Base-by-base conservation (phyloP, 2,888 invertebrate species). In the Ormyrus pomaceus region DNA sequence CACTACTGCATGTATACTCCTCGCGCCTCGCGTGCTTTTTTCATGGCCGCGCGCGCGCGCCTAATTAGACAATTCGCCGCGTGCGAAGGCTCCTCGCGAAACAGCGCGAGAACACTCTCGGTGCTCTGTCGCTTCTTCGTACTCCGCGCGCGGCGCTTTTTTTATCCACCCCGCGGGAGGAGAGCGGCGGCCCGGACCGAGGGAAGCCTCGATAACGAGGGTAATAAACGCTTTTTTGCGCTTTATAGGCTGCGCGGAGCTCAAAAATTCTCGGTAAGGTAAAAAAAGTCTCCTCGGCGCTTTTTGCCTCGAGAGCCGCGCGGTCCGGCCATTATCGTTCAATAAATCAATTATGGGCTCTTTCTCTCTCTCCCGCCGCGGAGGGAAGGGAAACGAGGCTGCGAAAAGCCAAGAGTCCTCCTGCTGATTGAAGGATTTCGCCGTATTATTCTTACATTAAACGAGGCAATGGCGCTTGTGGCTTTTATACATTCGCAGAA, bases 221-320 rank as follows among this genome's bases (percentile, higher is more conserved):
- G 74, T 71, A 77, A 80, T 79, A 82, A 82, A 82, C 62, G 72
- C 71, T 75, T 64, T 66, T 73, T 73, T 79, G 56, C 13, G 51
- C 53, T 65, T 58, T 64, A 56, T 53, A 58, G 6, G 48, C 48
- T 19, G 48, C 34, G 62, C 34, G 34, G 34, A 34, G 34, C 53
- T 75, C 64, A 74, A 77, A 82, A 77, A 56, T 82, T 82, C 82
- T 79, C 59, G 68, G 82, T 34, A 82, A 82, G 66, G 74, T 77
- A 77, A 82, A 79, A 76, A 76, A 74, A 77, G 74, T 62, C 34
- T 34, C 66, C 56, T 58, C 53, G 56, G 11, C 53, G 61, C 59
- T 79, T 79, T 77, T 82, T 76, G 73, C 74, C 74, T 79, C 61
- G 58, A 34, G 72, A 56, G 51, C 50, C 51, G 45, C 62, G 50